These are phyloP conservation scores for Tor tambroides DNA, from an alignment of 2,113 vertebrate genomes.

Conservation along the genomic window DNA sequence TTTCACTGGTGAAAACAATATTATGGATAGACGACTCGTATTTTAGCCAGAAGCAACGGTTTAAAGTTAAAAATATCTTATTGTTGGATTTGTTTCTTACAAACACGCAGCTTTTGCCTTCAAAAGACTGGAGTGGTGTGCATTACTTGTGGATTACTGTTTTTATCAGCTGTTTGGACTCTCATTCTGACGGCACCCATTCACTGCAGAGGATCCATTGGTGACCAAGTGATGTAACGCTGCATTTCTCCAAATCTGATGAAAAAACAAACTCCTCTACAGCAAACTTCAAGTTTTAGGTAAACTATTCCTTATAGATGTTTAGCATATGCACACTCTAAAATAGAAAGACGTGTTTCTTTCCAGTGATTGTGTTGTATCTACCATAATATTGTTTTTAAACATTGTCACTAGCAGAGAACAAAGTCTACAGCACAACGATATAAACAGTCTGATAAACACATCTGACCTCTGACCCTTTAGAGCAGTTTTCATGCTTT, in stretches of 20 bases:
- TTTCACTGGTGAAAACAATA: too few relatives aligned
- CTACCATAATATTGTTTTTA: not conserved
- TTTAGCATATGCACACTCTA: not conserved
- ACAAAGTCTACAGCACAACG: constrained; percentile 43
- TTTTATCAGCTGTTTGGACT: not conserved
- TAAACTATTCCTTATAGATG: not conserved
- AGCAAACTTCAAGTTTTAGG: not conserved
- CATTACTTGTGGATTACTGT: too few relatives aligned
- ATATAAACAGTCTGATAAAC: constrained; percentile 15
- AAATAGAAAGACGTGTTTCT: not conserved
- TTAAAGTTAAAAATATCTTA: too few relatives aligned
- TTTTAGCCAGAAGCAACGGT: too few relatives aligned
- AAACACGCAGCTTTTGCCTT: too few relatives aligned
- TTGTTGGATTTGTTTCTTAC: too few relatives aligned
- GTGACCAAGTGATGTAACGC: not conserved
- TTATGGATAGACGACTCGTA: too few relatives aligned
- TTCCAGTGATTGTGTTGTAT: not conserved
- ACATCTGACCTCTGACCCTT: constrained; percentile 10
- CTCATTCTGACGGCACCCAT: not conserved
- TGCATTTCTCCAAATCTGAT: not conserved
- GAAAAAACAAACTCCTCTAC: not conserved
- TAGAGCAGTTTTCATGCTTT: not conserved
- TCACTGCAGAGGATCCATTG: not conserved
- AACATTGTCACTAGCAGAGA: not conserved
- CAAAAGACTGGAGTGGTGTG: too few relatives aligned